Evolutionary conservation across 2,113 vertebrate genomes (phyloP).

Genomic region (Madoqua kirkii): DNA sequence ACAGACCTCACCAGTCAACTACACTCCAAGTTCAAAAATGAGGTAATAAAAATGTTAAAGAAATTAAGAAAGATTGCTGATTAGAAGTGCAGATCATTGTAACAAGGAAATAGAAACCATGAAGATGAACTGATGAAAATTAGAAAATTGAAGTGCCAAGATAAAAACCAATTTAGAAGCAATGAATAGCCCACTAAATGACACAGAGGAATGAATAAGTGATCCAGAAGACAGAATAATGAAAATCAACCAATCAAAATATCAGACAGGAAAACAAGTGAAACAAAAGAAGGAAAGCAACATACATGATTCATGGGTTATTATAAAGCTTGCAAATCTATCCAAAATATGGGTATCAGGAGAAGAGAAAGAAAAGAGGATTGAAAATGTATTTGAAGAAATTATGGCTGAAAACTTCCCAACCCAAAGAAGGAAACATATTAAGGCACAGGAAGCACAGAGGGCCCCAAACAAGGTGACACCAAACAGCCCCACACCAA

Average conservation of each 20-base stretch:
- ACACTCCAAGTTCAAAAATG: neutral
- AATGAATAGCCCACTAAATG: neutral
- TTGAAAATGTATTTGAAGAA: neutral
- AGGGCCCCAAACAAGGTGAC: neutral
- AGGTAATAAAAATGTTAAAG: neutral
- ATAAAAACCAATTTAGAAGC: neutral
- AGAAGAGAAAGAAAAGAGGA: neutral
- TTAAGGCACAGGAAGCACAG: neutral
- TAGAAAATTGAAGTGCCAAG: neutral
- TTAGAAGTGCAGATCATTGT: neutral
- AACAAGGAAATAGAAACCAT: neutral
- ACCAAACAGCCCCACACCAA: neutral
- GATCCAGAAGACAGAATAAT: neutral
- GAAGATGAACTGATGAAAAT: neutral
- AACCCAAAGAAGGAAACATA: neutral
- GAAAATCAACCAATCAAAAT: neutral
- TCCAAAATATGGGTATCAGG: neutral
- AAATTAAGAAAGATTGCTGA: neutral
- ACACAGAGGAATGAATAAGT: neutral
- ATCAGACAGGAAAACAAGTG: neutral
- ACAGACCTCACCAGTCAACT: neutral
- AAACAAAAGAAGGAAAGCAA: neutral
- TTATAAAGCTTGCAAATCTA: too few relatives aligned
- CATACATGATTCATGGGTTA: neutral
- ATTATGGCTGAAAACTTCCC: neutral